Evolutionary conservation across 2,888 invertebrate species (phyloP).

Genomic region (Lamproptera curius): DNA sequence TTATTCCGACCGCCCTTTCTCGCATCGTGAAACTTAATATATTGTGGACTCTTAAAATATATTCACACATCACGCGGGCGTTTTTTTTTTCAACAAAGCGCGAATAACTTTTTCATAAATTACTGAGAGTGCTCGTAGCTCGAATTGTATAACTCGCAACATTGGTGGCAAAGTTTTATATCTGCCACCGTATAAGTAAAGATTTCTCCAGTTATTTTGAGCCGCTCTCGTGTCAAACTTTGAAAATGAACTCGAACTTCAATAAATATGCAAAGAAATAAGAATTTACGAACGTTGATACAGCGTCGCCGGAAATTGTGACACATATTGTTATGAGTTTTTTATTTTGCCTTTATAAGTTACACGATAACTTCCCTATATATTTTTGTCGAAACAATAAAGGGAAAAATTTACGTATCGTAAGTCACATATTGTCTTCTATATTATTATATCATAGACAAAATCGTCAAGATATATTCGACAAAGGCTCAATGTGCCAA

Average conservation of each 20-base stretch:
- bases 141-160: conserved; percentile 1
- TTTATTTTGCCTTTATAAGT: too few relatives aligned
- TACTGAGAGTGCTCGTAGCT: background rate
- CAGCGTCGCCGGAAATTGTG: background rate
- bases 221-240: conserved; percentile 8
- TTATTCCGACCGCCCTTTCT: conserved; percentile 7
- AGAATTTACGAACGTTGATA: background rate
- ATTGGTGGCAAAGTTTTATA: background rate
- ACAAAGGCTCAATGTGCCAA: too few relatives aligned
- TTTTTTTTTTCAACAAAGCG: background rate
- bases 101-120: background rate
- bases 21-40: conserved; percentile 10
- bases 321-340: background rate
- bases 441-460: too few relatives aligned
- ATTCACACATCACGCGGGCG: background rate
- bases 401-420: too few relatives aligned
- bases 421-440: too few relatives aligned
- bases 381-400: too few relatives aligned
- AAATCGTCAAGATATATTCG: too few relatives aligned
- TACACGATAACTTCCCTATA: too few relatives aligned
- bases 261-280: conserved; percentile 5
- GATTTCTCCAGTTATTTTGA: conserved; percentile 2
- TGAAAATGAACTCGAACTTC: conserved; percentile 9
- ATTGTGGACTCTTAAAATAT: conserved; percentile 1
- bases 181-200: conserved; percentile 1